Evolutionary conservation across 2,888 invertebrate genomes (phyloP), one percentile per base, ranked within the genome.

Genomic region (Pemphredon lugubris): DNA sequence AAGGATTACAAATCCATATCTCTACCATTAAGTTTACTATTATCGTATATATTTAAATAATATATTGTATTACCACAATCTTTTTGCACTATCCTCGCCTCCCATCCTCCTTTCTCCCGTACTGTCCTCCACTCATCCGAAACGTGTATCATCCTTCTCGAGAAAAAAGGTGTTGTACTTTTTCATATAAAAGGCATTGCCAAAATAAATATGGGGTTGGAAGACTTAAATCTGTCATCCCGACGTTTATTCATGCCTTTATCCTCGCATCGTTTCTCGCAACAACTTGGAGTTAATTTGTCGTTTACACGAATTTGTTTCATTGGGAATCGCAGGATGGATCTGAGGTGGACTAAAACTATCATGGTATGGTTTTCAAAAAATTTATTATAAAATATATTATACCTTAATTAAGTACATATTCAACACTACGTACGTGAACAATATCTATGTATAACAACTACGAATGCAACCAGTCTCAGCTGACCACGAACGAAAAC

Each of bases 301-400:
- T n/a, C n/a, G n/a, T n/a, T n/a, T n/a, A n/a, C n/a, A n/a, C n/a
- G 26, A 3, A 26, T 26, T 26, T 26, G 4, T 26, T 26, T 26
- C 7, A 7, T 26, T 26, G 26, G 26, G 7, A 26, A n/a, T n/a
- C 26, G 26, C 26, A 26, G 4, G 4, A 26, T 26, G 7, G 4
- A 26, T 26, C 26, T n/a, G n/a, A n/a, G n/a, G n/a, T n/a, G n/a
- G 34, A 16, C 11, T 6, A 42, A 20, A 1, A 30, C 4, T 26
- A 14, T 48, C 9, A 3, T n/a, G 4, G 11, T 14, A 40, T 54
- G 26, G 61, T 80, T 80, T 68, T 73, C 72, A 75, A 72, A 85
- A 86, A 83, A 77, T 88, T 87, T 87, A 87, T 88, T 87, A 88
- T 87, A 88, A 88, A 88, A 88, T 87, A 88, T 88, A 86, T 86